Percentiles rank a stretch among this genome's conserved stretches.
Evolutionary conservation across 2,113 vertebrate species (phyloP).

Genomic region (Danio rerio): DNA sequence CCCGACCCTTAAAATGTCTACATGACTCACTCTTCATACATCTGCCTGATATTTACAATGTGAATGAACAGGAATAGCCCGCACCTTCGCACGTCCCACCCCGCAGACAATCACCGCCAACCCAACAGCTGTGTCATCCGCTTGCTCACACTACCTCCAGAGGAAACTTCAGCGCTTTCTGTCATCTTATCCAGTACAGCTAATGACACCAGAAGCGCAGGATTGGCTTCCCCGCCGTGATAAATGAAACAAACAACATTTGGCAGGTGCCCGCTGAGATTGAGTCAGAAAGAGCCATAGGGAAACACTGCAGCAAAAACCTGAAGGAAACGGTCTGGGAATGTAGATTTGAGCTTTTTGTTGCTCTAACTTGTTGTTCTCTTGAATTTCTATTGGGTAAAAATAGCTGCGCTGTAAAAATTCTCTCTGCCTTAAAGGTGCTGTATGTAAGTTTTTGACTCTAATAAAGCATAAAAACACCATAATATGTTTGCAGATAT

Average conservation of each 20-base stretch:
- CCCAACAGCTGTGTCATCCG: neutral
- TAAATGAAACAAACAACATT: constrained; percentile 17
- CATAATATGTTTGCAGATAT: too few relatives aligned
- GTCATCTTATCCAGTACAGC: constrained; percentile 5
- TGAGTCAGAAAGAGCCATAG: neutral
- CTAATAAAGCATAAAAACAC: too few relatives aligned
- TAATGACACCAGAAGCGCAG: constrained; percentile 29
- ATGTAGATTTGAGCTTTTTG: neutral
- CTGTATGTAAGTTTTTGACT: too few relatives aligned
- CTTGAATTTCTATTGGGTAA: too few relatives aligned
- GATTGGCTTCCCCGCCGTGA: neutral
- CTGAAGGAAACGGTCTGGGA: neutral
- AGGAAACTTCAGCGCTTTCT: neutral
- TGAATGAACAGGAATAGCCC: constrained; percentile 9
- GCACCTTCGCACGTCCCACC: neutral
- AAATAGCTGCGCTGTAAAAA: too few relatives aligned
- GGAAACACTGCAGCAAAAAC: neutral
- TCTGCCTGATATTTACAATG: constrained; percentile 41
- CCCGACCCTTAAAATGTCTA: constrained; percentile 53
- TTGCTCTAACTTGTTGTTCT: neutral
- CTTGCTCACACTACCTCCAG: neutral
- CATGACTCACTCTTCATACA: constrained; percentile 65
- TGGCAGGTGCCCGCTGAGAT: neutral
- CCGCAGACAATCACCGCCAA: neutral
- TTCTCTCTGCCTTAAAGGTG: too few relatives aligned